Evolutionary conservation across 2,113 vertebrate species (phyloP).

Genomic region (Callopanchax toddi): DNA sequence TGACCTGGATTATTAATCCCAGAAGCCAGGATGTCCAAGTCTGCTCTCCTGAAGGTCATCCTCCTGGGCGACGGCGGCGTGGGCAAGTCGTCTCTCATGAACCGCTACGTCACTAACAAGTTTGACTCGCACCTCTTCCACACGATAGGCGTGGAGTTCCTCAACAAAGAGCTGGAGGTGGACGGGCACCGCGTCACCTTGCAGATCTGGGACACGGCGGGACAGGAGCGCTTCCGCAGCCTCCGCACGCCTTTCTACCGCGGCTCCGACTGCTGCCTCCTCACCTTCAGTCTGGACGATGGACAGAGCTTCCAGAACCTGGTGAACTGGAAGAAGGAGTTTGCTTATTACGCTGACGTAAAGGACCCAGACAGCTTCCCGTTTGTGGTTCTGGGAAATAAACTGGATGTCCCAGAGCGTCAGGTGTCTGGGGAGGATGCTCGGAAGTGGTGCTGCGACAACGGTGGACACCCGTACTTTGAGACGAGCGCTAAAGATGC

Average conservation of each 20-base stretch:
- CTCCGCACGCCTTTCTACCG: slow-evolving; percentile 96
- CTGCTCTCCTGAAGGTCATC: slow-evolving; percentile 93
- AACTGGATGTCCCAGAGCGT: slow-evolving; percentile 88
- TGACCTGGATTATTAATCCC: neutral
- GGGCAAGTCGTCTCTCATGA: slow-evolving; percentile 98
- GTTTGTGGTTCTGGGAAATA: slow-evolving; percentile 95
- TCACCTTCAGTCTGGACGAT: slow-evolving; percentile 95
- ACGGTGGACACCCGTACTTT: slow-evolving; percentile 93
- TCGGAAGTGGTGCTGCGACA: slow-evolving; percentile 90
- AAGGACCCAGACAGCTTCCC: slow-evolving; percentile 93
- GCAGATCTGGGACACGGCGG: slow-evolving; percentile 98
- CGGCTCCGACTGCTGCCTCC: slow-evolving; percentile 96
- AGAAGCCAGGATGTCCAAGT: slow-evolving; percentile 85
- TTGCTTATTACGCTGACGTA: slow-evolving; percentile 93
- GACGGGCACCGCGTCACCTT: slow-evolving; percentile 92
- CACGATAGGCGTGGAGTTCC: slow-evolving; percentile 96
- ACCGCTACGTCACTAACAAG: slow-evolving; percentile 95
- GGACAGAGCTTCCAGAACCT: slow-evolving; percentile 94
- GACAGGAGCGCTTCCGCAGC: slow-evolving; percentile 95
- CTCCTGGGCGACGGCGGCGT: slow-evolving; percentile 95
- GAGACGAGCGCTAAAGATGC: slow-evolving; percentile 97
- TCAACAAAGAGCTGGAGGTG: slow-evolving; percentile 96
- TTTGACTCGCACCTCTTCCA: slow-evolving; percentile 96
- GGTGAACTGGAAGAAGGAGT: slow-evolving; percentile 97
- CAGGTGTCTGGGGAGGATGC: slow-evolving; percentile 92